A percentile compares a stretch with the other conserved stretches of the same genome.
Evolutionary conservation across 2,888 invertebrate species (phyloP).

Genomic region (Zele albiditarsus): DNA sequence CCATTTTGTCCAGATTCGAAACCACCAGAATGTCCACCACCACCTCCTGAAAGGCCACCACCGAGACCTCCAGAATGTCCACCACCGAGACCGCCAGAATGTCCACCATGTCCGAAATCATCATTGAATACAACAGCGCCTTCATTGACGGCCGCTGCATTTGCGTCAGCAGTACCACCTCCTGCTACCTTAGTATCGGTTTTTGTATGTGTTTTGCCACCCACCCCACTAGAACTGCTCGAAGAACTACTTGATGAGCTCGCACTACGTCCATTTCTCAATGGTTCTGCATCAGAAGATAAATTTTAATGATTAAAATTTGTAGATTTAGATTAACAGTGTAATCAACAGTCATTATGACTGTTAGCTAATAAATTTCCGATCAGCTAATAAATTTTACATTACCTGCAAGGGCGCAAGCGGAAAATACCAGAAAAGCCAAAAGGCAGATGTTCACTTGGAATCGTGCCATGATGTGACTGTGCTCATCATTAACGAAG

Average conservation of each 20-base stretch:
- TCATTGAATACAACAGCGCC: constrained; percentile 17
- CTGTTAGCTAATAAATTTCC: too few relatives aligned
- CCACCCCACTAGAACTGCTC: constrained; percentile 28
- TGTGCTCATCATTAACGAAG: constrained; percentile 44
- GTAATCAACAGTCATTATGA: too few relatives aligned
- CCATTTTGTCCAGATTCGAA: neutral
- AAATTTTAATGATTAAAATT: neutral
- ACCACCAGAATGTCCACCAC: constrained; percentile 23
- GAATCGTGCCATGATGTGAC: constrained; percentile 57
- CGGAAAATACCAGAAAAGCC: constrained; percentile 50
- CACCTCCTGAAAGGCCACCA: constrained; percentile 8
- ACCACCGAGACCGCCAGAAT: constrained; percentile 6
- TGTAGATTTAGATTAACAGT: too few relatives aligned
- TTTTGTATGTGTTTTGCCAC: constrained; percentile 37
- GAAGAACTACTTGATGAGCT: constrained; percentile 47
- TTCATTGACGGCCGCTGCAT: constrained; percentile 26
- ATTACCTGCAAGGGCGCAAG: constrained; percentile 17
- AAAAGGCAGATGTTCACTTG: constrained; percentile 55
- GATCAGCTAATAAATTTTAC: neutral
- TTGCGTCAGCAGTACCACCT: constrained; percentile 32
- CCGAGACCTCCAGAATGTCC: constrained; percentile 27
- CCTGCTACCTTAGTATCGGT: constrained; percentile 34
- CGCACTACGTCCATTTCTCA: constrained; percentile 57
- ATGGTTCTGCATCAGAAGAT: constrained; percentile 10
- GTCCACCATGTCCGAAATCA: neutral